Evolutionary conservation across 2,888 invertebrate species (phyloP).

Genomic region (Drosophila multiciliata): DNA sequence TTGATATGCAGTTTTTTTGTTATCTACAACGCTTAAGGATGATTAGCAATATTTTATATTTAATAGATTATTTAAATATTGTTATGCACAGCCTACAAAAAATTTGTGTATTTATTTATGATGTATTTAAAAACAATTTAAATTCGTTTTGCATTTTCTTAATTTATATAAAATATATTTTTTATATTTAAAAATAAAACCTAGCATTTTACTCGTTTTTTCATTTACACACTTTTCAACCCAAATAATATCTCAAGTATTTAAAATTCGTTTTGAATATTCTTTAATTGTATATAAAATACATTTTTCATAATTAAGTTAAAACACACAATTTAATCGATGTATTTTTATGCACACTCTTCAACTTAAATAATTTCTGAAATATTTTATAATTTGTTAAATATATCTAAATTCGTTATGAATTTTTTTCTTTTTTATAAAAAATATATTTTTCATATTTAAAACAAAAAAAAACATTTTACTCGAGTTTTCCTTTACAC

Average conservation of each 20-base stretch:
- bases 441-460: not conserved
- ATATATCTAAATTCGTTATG: not conserved
- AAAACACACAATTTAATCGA: no score
- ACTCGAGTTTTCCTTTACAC: no score
- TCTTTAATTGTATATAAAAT: not conserved
- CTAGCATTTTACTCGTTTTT: no score
- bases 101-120: not conserved
- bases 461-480: not conserved
- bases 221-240: no score
- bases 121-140: not conserved
- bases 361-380: no score
- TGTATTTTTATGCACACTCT: no score
- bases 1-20: constrained; percentile 28
- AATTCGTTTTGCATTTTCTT: not conserved
- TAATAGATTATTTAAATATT: not conserved
- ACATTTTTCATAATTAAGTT: not conserved
- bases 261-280: not conserved
- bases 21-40: constrained; percentile 32
- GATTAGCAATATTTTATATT: not conserved
- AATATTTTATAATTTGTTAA: no score
- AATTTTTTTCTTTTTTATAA: not conserved
- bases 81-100: not conserved
- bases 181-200: not conserved
- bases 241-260: no score
- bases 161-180: not conserved